Base-by-base conservation (phyloP, 2,113 vertebrate species). In the Neoarius graeffei region DNA sequence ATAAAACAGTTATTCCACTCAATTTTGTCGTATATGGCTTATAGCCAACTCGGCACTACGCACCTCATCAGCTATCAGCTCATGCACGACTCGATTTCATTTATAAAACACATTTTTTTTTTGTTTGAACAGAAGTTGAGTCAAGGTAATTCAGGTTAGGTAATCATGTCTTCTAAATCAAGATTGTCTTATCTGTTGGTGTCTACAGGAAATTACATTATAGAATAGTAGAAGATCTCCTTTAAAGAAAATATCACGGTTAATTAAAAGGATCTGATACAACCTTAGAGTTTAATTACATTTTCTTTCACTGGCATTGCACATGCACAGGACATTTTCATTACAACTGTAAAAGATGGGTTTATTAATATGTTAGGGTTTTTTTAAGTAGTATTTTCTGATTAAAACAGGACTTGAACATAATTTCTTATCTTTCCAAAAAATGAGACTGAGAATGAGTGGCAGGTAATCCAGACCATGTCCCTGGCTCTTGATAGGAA, bases 361-460 rank as follows among this genome's bases (percentile, higher is more conserved):
- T 56, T 73, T 6, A 85, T 30, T 25, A 27, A 64, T 1, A 4
- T 11, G 5, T 20, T 50, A 1, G 10, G 48, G 9, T 76, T 25
- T 74, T 2, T 48, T 80, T 57, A 17, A 20, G 48, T 25, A 23
- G 19, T 35, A 23, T 60, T 48, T 52, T 52, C 13, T 27, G 77
- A 82, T 73, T 73, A 48, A 59, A 71, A 19, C 30, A 60, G 80
- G 9, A 17, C 5, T 42, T 23, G 42, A 67, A 25, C 73, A 14
- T 14, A 86, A 80, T 69, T 52, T 66, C 10, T 83, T 20, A 23
- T 54, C 67, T 76, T 19, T 73, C 60, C 89, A 85, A 92, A 92
- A 77, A 91, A 87, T 88, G 85, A 85, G 89, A 91, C 42, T 42
- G 42, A 42, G 80, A 90, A 86, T 88, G 84, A 84, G 87, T 84